phyloP scores from a whole-genome alignment of 2,113 vertebrate genomes.

The Condylura cristata region DNA sequence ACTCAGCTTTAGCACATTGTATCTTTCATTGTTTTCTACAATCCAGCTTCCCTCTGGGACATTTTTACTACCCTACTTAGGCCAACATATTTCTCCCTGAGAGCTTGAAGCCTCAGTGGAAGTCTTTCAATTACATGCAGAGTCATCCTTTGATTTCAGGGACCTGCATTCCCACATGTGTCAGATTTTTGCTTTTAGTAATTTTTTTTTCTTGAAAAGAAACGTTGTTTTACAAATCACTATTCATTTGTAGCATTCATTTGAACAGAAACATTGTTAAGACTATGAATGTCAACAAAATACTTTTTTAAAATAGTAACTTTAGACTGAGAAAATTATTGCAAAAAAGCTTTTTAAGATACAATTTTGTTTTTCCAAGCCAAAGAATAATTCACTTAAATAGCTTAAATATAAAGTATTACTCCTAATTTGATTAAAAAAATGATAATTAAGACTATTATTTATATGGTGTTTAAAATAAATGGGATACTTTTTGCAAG shows the following conservation, averaged over 20 bases:
- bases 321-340: not conserved
- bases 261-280: not conserved
- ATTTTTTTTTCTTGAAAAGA: not conserved
- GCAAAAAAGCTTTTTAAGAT: slow-evolving; percentile 3
- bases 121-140: not conserved
- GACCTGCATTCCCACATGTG: not conserved
- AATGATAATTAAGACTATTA: slow-evolving; percentile 40
- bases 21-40: not conserved
- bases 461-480: slow-evolving; percentile 43
- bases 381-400: slow-evolving; percentile 41
- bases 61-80: not conserved
- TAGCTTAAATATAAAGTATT: not conserved
- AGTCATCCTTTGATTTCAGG: not conserved
- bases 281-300: not conserved
- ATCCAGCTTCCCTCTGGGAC: not conserved
- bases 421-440: slow-evolving; percentile 36
- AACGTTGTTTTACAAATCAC: not conserved
- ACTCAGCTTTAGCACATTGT: not conserved
- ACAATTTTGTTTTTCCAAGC: slow-evolving; percentile 6
- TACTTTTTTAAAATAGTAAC: not conserved
- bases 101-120: not conserved
- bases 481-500: not conserved
- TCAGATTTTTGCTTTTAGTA: not conserved
- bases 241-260: not conserved
- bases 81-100: not conserved